Percentiles rank a stretch among this genome's conserved stretches.
phyloP scores from a whole-genome alignment of 37 sponge, comb jelly and placozoan species.

The Ianthella basta region DNA sequence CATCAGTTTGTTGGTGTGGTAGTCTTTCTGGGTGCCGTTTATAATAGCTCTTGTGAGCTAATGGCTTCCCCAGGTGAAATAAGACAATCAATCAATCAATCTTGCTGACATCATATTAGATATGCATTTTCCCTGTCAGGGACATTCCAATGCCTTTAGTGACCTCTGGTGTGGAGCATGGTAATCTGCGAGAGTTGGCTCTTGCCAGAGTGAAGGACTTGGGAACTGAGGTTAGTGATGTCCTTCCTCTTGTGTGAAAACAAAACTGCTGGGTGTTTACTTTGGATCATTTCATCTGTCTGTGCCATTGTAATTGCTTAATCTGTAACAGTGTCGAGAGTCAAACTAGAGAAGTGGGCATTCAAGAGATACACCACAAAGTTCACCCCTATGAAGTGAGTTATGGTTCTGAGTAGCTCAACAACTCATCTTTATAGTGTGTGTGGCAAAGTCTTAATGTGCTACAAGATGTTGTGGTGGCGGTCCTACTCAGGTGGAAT shows the following conservation, averaged over 20 bases:
- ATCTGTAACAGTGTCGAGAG: slow-evolving; percentile 83
- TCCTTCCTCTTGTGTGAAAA: too few species aligned
- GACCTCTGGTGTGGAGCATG: slow-evolving; percentile 98
- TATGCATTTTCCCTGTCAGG: slow-evolving; percentile 33
- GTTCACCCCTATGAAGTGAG: slow-evolving; percentile 92
- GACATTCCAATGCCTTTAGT: slow-evolving; percentile 99
- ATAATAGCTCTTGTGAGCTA: too few species aligned
- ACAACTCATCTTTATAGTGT: too few species aligned
- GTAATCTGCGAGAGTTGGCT: slow-evolving; percentile 95
- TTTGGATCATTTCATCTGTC: not conserved
- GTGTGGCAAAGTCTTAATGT: too few species aligned
- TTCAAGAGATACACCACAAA: slow-evolving; percentile 99
- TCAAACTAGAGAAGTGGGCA: slow-evolving; percentile 97
- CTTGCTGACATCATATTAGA: too few species aligned
- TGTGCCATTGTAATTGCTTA: not conserved
- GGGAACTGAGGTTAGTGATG: slow-evolving; percentile 95
- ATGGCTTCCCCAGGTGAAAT: too few species aligned
- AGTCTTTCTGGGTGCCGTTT: too few species aligned
- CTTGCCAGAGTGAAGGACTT: slow-evolving; percentile 95
- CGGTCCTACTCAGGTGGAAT: slow-evolving; percentile 77
- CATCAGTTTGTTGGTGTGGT: too few species aligned
- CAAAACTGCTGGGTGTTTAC: too few species aligned
- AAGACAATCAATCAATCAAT: too few species aligned
- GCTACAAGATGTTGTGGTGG: too few species aligned
- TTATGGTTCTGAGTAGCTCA: too few species aligned